Evolutionary conservation across 2,888 invertebrate genomes (phyloP), one percentile per base, ranked within the genome.

Genomic region (Colletes collaris): DNA sequence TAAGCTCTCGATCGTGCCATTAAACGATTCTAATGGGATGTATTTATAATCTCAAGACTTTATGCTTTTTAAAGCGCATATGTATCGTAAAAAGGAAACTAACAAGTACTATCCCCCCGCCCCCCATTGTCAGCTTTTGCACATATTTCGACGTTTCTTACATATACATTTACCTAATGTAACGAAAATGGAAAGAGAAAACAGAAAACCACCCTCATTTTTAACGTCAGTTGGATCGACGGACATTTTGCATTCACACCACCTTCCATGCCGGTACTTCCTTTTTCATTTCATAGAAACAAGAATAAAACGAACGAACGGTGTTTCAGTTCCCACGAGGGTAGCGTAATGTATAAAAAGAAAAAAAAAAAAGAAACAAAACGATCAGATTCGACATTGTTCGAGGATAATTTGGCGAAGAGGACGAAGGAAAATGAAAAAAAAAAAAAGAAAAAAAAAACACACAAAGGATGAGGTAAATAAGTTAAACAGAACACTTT

Each of bases 401-500:
- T 81, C 50, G 70, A 84, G 62, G 55, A 66, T 63, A 75, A 77
- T 65, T 70, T 73, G 81, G 79, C 63, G 74, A 76, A 62, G 63
- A 65, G 55, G 77, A 73, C 50, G 63, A 71, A 76, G 66, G 62
- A 40, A 76, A 77, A 53, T 37, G 70, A 37, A 64, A 74, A 81
- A 79, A 27, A 27, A 27, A 27, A 27, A 27, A 27, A 27, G n/a
- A 16, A 0, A 16, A 16, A 16, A 16, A 16, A 16, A 16, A 16
- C 0, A 69, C 44, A 62, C 50, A 68, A 64, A 72, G 46, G 63
- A 76, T 50, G 76, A 77, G 81, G 69, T 60, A 79, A 72, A 85
- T 76, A 82, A 83, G 81, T 83, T 83, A 79, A 87, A 82, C 87
- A 90, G 89, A 88, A 87, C 89, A 90, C 88, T 87, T 86, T 86